These are phyloP conservation scores for Hystrix cristata DNA, from an alignment of 2,113 vertebrate species.

Conservation along the genomic window DNA sequence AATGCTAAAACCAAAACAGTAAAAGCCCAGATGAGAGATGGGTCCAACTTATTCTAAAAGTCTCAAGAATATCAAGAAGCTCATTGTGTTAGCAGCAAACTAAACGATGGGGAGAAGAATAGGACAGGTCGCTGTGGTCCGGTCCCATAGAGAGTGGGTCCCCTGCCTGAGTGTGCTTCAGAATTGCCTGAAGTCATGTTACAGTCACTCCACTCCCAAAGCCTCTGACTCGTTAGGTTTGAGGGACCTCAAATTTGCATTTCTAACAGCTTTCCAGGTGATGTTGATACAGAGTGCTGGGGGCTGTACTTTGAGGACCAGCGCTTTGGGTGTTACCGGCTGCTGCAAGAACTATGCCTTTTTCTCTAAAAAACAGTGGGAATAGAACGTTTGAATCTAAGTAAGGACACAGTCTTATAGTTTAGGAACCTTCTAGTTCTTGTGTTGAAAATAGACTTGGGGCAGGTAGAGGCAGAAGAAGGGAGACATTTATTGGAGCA, in stretches of 20 bases:
- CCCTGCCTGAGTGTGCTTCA: background rate
- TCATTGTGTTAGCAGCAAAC: background rate
- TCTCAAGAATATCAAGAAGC: background rate
- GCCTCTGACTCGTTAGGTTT: background rate
- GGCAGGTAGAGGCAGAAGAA: background rate
- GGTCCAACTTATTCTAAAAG: background rate
- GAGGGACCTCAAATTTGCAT: background rate
- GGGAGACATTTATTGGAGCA: background rate
- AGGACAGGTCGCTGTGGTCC: background rate
- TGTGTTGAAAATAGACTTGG: background rate
- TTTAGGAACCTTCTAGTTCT: background rate
- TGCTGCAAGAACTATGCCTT: background rate
- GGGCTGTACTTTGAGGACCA: background rate
- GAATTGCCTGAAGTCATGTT: background rate
- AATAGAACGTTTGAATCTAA: background rate
- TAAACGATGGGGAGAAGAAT: background rate
- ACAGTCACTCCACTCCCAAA: background rate
- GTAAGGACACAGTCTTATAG: background rate
- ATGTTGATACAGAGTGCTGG: background rate
- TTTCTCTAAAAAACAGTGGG: background rate
- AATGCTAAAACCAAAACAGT: background rate
- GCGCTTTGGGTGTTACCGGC: background rate
- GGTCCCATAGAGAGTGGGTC: background rate
- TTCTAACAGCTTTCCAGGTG: background rate
- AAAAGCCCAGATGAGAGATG: background rate